Evolutionary conservation across 2,113 vertebrate species (phyloP), one percentile per base, ranked within the genome.

Genomic region (Corythaixoides concolor): DNA sequence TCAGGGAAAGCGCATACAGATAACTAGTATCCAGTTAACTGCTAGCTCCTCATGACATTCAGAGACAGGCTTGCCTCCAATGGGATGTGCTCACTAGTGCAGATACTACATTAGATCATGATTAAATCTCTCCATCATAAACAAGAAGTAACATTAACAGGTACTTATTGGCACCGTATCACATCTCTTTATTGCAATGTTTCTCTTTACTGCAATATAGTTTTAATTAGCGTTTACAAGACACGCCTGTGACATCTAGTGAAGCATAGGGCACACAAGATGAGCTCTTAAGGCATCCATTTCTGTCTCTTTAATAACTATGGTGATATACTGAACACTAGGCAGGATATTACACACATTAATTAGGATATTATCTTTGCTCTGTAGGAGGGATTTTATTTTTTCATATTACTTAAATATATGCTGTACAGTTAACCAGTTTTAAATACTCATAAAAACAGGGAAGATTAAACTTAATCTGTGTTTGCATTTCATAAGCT

Each of bases 181-280:
- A 94, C 30, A 4, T 64, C 64, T 84, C 78, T 58, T 91, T 64
- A 95, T 59, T 94, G 90, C 78, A 70, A 5, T 35, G 52, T 43
- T 74, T 56, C 96, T 92, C 84, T 92, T 93, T 50, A 92, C 37
- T 93, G 90, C 93, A 93, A 33, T 80, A 52, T 5, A 53, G 37
- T 94, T 97, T 96, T 95, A 97, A 97, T 97, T 96, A 97, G 77
- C 13, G 3, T 68, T 94, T 93, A 96, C 82, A 89, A 94, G 95
- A 89, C 89, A 96, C 43, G 79, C 50, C 93, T 96, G 91, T 60
- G 87, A 94, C 90, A 70, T 58, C 70, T 86, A 74, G 43, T 76
- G 67, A 95, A 95, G 92, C 85, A 67, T 24, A 28, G 64, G 94
- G 53, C 70, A 88, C 62, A 64, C 72, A 83, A 3, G 1, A 69